Evolutionary conservation across 1,140 invertebrate species (phyloP), one percentile per base, ranked within the genome.

Genomic region (Argopecten irradians): DNA sequence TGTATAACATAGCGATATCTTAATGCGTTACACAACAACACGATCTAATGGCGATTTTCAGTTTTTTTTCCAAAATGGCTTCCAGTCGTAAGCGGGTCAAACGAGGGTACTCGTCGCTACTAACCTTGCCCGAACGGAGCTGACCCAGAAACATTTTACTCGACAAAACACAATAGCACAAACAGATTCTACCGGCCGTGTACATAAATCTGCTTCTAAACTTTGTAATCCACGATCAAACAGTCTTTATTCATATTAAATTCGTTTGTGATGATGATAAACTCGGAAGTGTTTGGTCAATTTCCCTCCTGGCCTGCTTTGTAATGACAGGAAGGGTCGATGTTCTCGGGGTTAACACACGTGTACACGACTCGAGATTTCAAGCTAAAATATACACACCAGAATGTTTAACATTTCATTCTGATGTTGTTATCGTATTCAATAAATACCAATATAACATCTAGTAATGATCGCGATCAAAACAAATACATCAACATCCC

Each of bases 31-130:
- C 22, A 22, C 11, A 28, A 71, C 55, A 28, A 11, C 28, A 28
- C 22, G 43, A 8, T 28, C 8, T 71, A 71, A 22, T 71, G 55
- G 55, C 55, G 55, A 71, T 71, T 71, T 71, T 71, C 55, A 71
- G 55, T 71, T 71, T 71, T 46, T 39, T 71, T 71, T 71, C 55
- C 55, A 71, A 71, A 71, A 71, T 71, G 55, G 55, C 55, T 71
- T 71, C 55, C 55, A 22, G n/a, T 71, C 22, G 22, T 71, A 71
- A 71, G 55, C 55, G 55, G 55, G 55, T 71, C 55, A 71, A 28
- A 1, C 55, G 55, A 71, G 55, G 55, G 55, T 71, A 71, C 55
- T n/a, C n/a, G n/a, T n/a, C 22, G 22, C 8, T 28, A 28, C 55
- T 71, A 71, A 71, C 55, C 55, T 71, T 71, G 55, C 55, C 55